Percentiles rank a stretch among this genome's conserved stretches.
These are phyloP conservation scores for Coleophora deauratella DNA, from an alignment of 2,888 invertebrate species.

Conservation along the genomic window DNA sequence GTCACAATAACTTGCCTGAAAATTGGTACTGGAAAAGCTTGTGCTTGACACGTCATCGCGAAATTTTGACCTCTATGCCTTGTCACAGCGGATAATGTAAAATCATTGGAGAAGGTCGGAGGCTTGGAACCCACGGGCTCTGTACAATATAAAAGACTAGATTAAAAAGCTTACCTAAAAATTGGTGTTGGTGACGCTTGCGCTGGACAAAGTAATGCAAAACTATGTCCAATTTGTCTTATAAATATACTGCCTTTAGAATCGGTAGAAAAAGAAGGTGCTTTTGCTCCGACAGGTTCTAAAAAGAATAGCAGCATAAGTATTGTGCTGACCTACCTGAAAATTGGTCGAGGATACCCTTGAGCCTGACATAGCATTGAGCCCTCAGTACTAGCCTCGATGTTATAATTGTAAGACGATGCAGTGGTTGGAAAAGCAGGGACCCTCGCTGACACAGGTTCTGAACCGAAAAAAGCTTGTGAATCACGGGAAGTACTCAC, in stretches of 20 bases:
- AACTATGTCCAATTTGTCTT: slow-evolving; percentile 69
- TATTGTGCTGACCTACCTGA: slow-evolving; percentile 71
- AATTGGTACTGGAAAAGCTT: slow-evolving; percentile 79
- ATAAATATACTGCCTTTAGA: slow-evolving; percentile 78
- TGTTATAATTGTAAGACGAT: slow-evolving; percentile 64
- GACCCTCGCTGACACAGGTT: slow-evolving; percentile 65
- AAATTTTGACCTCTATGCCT: slow-evolving; percentile 72
- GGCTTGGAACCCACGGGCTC: slow-evolving; percentile 66
- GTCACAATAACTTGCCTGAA: slow-evolving; percentile 77
- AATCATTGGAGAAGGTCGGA: slow-evolving; percentile 75
- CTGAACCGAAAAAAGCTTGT: slow-evolving; percentile 39
- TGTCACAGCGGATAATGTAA: slow-evolving; percentile 75
- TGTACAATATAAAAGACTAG: slow-evolving; percentile 6
- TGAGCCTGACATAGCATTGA: slow-evolving; percentile 73
- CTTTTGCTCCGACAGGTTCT: slow-evolving; percentile 78
- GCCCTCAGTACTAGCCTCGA: slow-evolving; percentile 47
- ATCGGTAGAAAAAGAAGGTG: slow-evolving; percentile 76
- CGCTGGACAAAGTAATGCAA: slow-evolving; percentile 77
- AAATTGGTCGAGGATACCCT: slow-evolving; percentile 77
- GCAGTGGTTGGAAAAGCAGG: slow-evolving; percentile 69
- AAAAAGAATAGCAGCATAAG: slow-evolving; percentile 27
- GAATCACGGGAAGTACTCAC: slow-evolving; percentile 35
- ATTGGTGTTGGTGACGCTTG: slow-evolving; percentile 78
- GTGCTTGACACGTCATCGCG: slow-evolving; percentile 80
- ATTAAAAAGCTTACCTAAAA: slow-evolving; percentile 72